phyloP scores from a whole-genome alignment of 2,797 vertebrate genomes.

The Syncerus caffer region DNA sequence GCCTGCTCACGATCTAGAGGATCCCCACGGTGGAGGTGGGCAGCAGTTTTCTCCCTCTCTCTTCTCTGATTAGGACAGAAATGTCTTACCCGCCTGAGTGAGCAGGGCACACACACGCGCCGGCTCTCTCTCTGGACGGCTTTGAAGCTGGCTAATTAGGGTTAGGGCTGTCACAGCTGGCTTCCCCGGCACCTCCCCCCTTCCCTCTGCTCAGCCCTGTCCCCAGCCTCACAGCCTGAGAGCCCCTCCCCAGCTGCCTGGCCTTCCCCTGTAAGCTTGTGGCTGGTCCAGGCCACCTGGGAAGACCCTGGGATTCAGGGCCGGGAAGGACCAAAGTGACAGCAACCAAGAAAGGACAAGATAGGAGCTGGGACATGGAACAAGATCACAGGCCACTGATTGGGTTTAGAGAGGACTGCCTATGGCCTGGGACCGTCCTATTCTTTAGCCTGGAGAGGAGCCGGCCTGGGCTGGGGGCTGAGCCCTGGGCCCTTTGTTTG shows the following conservation, averaged over 20 bases:
- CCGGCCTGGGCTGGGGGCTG: conserved; percentile 37
- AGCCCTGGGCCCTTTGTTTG: conserved; percentile 68
- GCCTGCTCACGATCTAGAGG: not conserved
- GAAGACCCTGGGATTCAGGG: conserved; percentile 7
- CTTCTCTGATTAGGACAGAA: conserved; percentile 70
- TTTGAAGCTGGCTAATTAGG: conserved; percentile 81
- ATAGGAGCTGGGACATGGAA: not conserved
- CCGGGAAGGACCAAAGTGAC: not conserved
- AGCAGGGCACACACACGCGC: conserved; percentile 38
- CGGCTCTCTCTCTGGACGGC: not conserved
- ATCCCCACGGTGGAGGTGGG: not conserved
- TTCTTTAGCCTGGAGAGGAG: conserved; percentile 46
- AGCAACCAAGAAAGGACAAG: not conserved
- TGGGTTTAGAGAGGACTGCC: not conserved
- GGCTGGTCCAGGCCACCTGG: not conserved
- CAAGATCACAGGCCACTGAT: not conserved
- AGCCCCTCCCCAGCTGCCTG: not conserved
- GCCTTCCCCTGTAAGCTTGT: not conserved
- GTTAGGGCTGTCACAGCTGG: conserved; percentile 81
- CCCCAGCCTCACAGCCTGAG: not conserved
- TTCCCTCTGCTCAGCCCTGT: not conserved
- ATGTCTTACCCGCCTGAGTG: conserved; percentile 62
- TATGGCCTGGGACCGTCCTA: not conserved
- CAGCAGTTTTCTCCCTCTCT: not conserved
- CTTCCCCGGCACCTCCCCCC: not conserved